Evolutionary conservation across 2,113 vertebrate species (phyloP).

Genomic region (Gnathonemus longibarbis): DNA sequence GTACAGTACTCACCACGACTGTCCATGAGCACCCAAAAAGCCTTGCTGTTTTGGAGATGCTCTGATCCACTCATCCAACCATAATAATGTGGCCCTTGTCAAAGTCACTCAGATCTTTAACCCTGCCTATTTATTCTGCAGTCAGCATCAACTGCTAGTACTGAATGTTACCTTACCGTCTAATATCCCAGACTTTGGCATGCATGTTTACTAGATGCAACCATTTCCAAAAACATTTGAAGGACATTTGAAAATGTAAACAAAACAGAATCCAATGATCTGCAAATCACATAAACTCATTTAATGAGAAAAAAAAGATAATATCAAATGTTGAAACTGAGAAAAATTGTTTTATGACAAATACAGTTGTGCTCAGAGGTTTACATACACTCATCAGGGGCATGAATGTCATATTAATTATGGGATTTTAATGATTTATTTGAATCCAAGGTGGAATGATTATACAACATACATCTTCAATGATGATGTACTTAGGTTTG

Average conservation of each 20-base stretch:
- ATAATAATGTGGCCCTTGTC: not conserved
- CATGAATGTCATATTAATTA: too few relatives aligned
- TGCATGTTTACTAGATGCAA: not conserved
- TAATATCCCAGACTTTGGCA: not conserved
- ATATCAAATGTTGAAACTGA: too few relatives aligned
- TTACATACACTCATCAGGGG: too few relatives aligned
- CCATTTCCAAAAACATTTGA: not conserved
- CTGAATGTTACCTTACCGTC: not conserved
- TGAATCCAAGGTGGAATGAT: too few relatives aligned
- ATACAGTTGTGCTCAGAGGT: too few relatives aligned
- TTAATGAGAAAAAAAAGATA: too few relatives aligned
- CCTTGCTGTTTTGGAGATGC: not conserved
- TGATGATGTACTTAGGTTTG: too few relatives aligned
- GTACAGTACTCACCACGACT: not conserved
- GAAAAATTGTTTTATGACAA: too few relatives aligned
- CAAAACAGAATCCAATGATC: too few relatives aligned
- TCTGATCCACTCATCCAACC: not conserved
- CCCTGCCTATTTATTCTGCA: not conserved
- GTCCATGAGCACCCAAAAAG: not conserved
- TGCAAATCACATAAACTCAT: too few relatives aligned
- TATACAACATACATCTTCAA: too few relatives aligned
- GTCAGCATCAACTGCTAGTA: not conserved
- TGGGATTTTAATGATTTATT: too few relatives aligned
- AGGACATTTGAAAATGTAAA: not conserved
- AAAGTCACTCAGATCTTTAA: not conserved